These are phyloP conservation scores for Zaprionus lineosus DNA, from an alignment of 2,888 invertebrate genomes.

Conservation along the genomic window DNA sequence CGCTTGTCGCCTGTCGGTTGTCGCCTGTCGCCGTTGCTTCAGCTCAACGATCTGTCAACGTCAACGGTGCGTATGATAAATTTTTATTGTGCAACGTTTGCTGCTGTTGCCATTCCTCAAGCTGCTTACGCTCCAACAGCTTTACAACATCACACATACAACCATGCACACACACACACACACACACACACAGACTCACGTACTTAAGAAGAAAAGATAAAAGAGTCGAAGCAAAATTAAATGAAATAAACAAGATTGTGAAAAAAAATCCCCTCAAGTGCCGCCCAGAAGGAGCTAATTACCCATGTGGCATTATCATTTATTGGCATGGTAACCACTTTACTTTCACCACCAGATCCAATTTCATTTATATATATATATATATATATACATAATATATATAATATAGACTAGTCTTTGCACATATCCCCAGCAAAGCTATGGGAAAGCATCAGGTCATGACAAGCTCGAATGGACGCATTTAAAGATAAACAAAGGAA, in stretches of 20 bases:
- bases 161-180: too few relatives aligned
- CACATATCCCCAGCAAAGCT: too few relatives aligned
- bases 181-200: too few relatives aligned
- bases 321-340: conserved; percentile 32
- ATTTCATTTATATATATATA: background rate
- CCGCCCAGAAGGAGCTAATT: conserved; percentile 37
- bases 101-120: conserved; percentile 19
- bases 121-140: conserved; percentile 34
- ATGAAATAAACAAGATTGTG: background rate
- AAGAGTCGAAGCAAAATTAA: background rate
- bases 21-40: conserved; percentile 45
- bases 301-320: conserved; percentile 40
- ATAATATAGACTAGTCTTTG: background rate
- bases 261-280: conserved; percentile 1
- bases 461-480: too few relatives aligned
- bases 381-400: background rate
- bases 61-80: conserved; percentile 77
- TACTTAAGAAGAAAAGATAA: conserved; percentile 1
- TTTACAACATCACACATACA: conserved; percentile 1
- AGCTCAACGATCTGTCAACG: conserved; percentile 73
- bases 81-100: conserved; percentile 67
- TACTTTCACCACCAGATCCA: conserved; percentile 16
- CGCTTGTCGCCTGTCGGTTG: conserved; percentile 23
- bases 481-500: too few relatives aligned
- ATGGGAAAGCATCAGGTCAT: too few relatives aligned